Evolutionary conservation across 2,888 invertebrate genomes (phyloP).

Genomic region (Orthosia gothica): DNA sequence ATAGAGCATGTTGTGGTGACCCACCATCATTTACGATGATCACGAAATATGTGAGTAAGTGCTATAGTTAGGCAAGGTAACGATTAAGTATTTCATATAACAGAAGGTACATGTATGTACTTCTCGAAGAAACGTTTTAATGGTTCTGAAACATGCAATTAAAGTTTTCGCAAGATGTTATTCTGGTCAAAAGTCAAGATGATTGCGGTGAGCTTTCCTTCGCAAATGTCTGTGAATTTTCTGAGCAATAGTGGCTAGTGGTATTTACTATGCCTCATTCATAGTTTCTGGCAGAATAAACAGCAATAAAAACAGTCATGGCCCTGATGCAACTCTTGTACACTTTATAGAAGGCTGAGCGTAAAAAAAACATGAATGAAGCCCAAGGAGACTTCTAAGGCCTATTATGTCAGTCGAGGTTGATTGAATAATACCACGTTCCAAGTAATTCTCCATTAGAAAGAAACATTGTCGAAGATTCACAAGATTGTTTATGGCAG

Average conservation of each 20-base stretch:
- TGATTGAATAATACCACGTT: constrained; percentile 14
- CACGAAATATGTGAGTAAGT: neutral
- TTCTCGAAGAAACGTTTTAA: neutral
- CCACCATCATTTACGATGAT: constrained; percentile 1
- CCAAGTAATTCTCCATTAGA: neutral
- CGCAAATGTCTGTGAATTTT: constrained; percentile 6
- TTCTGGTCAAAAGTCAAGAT: constrained; percentile 27
- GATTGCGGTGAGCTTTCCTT: constrained; percentile 28
- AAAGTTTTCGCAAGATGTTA: constrained; percentile 13
- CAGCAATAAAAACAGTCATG: neutral
- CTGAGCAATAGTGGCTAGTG: neutral
- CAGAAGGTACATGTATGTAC: neutral
- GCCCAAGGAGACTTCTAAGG: constrained; percentile 15
- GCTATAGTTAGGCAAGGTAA: constrained; percentile 20
- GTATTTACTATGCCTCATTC: neutral
- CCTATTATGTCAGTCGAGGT: constrained; percentile 13
- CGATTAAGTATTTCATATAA: constrained; percentile 7
- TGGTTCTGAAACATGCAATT: constrained; percentile 16
- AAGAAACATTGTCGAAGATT: neutral
- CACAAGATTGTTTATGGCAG: neutral
- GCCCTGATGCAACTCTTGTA: constrained; percentile 20
- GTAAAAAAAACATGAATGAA: constrained; percentile 40
- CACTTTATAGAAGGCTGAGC: neutral
- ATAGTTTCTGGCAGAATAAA: neutral
- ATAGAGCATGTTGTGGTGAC: constrained; percentile 9